Percentiles rank a stretch among this genome's conserved stretches.
phyloP scores from a whole-genome alignment of 2,888 invertebrate species.

The Strigamia maritima region DNA sequence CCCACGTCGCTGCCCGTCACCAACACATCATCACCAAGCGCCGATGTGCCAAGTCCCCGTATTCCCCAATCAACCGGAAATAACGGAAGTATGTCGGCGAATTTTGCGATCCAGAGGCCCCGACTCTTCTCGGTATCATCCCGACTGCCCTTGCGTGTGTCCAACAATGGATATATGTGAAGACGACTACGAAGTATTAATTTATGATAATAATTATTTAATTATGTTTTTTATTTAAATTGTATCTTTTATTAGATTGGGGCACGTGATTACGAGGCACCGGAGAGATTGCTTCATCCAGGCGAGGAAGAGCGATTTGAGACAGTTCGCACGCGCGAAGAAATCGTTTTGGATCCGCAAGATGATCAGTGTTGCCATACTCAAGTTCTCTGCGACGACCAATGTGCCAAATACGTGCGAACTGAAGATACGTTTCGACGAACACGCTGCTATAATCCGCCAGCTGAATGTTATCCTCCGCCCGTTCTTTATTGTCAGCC shows the following conservation, averaged over 20 bases:
- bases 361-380: neutral
- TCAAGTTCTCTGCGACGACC: neutral
- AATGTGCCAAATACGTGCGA: constrained; percentile 16
- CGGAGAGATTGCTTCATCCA: neutral
- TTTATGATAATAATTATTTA: too few relatives aligned
- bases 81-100: constrained; percentile 21
- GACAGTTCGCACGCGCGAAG: constrained; percentile 29
- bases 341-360: constrained; percentile 21
- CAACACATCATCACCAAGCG: constrained; percentile 10
- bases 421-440: constrained; percentile 37
- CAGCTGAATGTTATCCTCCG: neutral
- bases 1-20: neutral
- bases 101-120: neutral
- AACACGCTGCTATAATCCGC: constrained; percentile 17
- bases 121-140: constrained; percentile 31
- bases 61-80: constrained; percentile 22
- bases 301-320: constrained; percentile 33
- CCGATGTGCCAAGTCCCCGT: constrained; percentile 6
- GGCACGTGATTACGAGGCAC: neutral
- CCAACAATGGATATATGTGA: neutral
- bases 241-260: too few relatives aligned
- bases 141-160: neutral
- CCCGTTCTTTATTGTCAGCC: neutral
- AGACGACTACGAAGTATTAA: too few relatives aligned
- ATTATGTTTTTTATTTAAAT: too few relatives aligned